Conservation (phyloP, 2,797 vertebrate genomes). For the Sphaeramia orbicularis region DNA sequence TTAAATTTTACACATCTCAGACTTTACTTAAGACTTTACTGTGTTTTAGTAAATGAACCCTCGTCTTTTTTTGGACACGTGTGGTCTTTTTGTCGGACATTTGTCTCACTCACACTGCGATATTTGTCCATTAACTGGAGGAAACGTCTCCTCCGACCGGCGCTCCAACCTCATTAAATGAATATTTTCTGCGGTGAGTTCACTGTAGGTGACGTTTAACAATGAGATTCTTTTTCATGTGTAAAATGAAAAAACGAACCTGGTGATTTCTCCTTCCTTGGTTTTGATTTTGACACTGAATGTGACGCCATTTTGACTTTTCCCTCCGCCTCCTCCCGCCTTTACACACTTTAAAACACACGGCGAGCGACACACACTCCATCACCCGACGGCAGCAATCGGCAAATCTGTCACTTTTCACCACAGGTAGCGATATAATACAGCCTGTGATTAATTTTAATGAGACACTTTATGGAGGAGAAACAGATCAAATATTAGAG, state of each 20-base stretch:
- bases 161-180: too few relatives aligned
- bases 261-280: not conserved
- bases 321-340: not conserved
- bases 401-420: conserved; percentile 85
- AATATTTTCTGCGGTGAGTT: too few relatives aligned
- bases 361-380: conserved; percentile 44
- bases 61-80: too few relatives aligned
- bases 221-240: conserved; percentile 7
- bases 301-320: conserved; percentile 35
- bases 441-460: conserved; percentile 86
- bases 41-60: too few relatives aligned
- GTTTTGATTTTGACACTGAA: conserved; percentile 29
- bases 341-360: conserved; percentile 31
- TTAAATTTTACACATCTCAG: too few relatives aligned
- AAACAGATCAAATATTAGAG: conserved; percentile 83
- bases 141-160: too few relatives aligned
- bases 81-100: too few relatives aligned
- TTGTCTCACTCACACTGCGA: too few relatives aligned
- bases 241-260: conserved; percentile 26
- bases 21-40: too few relatives aligned
- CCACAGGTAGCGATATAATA: conserved; percentile 85
- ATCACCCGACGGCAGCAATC: conserved; percentile 75
- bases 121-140: too few relatives aligned
- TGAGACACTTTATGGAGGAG: conserved; percentile 84
- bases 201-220: too few relatives aligned